Base-by-base conservation (phyloP, 2,888 invertebrate genomes). In the Galerucella nymphaeae region DNA sequence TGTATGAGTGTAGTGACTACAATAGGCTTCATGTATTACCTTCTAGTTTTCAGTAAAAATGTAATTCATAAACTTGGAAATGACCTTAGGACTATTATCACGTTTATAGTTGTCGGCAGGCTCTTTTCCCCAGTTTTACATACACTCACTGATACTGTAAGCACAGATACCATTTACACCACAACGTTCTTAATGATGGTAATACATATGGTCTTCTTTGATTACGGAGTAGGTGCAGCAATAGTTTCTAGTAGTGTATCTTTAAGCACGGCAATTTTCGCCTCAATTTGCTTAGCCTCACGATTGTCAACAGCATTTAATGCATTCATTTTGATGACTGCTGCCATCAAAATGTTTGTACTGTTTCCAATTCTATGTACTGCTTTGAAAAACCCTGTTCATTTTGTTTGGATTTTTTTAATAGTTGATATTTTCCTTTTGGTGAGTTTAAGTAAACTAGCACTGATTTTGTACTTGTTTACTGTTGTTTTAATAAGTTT, bases 161-260 rank as follows among this genome's bases (percentile, higher is more conserved):
- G 97, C 83, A 98, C 98, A 0, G 98, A 99, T 84, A 98, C 99
- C 0, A 98, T 99, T 83, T 98, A 97, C 83, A 96, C 97, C 1
- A 96, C 94, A 90, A 92, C 98, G 0, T 92, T 94, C 20, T 89
- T 95, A 14, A 95, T 97, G 92, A 91, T 98, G 88, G 83, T 95
- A 0, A 87, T 95, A 1, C 98, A 99, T 88, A 88, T 99, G 74
- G 90, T 96, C 79, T 97, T 97, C 84, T 96, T 95, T 83, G 96
- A 99, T 85, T 99, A 99, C 83, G 96, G 96, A 6, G 90, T 96
- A 0, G 90, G 92, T 13, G 95, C 94, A 2, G 94, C 96, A 1
- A 93, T 98, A 73, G 95, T 98, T 0, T 97, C 97, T 0, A 95
- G 94, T 78, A 94, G 97, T 0, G 87, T 99, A 57, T 98, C 98